Conservation (phyloP, 2,113 vertebrate genomes). For the Microcebus lehilahytsara region DNA sequence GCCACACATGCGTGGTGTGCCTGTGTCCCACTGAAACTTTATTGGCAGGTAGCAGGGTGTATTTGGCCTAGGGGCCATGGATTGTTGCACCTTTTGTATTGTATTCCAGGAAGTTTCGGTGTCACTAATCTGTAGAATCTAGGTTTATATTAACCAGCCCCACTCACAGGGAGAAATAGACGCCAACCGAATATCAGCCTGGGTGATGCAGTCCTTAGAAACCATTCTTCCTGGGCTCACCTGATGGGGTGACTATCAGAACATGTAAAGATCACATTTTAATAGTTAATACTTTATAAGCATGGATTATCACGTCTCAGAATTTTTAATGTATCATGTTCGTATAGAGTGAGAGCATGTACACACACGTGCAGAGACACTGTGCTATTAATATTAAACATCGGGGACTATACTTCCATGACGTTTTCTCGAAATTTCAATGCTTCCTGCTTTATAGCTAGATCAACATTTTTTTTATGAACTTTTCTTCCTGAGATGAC, state of each 20-base stretch:
- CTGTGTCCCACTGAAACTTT: neutral
- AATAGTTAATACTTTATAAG: neutral
- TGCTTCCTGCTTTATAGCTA: neutral
- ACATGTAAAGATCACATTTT: neutral
- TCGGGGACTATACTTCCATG: neutral
- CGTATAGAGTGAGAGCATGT: neutral
- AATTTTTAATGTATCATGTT: neutral
- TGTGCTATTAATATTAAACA: neutral
- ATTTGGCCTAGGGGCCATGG: neutral
- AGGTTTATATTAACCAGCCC: neutral
- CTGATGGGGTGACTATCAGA: neutral
- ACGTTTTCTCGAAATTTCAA: neutral
- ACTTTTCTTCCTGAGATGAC: neutral
- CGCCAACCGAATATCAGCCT: neutral
- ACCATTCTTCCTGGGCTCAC: neutral
- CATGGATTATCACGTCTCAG: neutral
- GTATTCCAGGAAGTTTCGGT: neutral
- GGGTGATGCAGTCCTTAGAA: neutral
- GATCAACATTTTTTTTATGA: neutral
- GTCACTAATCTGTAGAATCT: neutral
- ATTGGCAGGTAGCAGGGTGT: neutral
- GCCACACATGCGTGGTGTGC: neutral
- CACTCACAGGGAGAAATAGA: neutral
- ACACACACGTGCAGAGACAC: accelerated
- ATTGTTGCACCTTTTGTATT: neutral